A percentile compares a stretch with the other conserved stretches of the same genome.
Evolutionary conservation across 1,140 invertebrate genomes (phyloP).

Genomic region (Drosophila kikkawai): DNA sequence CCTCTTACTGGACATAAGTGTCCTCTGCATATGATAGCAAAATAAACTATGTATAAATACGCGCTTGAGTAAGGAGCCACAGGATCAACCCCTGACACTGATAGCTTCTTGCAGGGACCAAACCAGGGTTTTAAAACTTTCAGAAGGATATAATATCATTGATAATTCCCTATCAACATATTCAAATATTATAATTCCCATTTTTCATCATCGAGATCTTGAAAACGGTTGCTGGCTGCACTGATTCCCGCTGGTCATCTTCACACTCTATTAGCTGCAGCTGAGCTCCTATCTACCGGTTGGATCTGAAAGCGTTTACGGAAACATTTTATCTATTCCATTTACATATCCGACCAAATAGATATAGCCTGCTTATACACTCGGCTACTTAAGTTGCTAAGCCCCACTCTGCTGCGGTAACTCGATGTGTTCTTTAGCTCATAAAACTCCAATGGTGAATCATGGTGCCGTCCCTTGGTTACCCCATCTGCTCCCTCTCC

Average conservation of each 20-base stretch:
- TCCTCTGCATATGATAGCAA: neutral
- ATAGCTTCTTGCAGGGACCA: too few relatives aligned
- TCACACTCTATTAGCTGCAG: conserved; percentile 77
- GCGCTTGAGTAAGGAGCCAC: too few relatives aligned
- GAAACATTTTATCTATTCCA: conserved; percentile 78
- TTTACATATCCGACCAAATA: conserved; percentile 62
- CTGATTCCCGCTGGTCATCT: conserved; percentile 34
- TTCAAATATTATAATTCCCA: neutral
- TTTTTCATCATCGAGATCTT: neutral
- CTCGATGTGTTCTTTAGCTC: conserved; percentile 78
- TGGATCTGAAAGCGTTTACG: conserved; percentile 64
- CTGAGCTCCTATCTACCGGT: conserved; percentile 41
- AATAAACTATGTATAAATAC: too few relatives aligned
- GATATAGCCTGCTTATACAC: conserved; percentile 33
- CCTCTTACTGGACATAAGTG: too few relatives aligned
- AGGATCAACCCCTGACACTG: too few relatives aligned
- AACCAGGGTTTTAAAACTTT: too few relatives aligned
- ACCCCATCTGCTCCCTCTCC: neutral
- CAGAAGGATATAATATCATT: neutral
- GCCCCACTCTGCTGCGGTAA: conserved; percentile 24
- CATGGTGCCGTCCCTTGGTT: conserved; percentile 49
- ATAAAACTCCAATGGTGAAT: conserved; percentile 79
- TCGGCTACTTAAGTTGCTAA: conserved; percentile 60
- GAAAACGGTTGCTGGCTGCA: neutral
- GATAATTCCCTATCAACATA: neutral